phyloP scores from a whole-genome alignment of 1,140 invertebrate species.

The Neodiprion lecontei region DNA sequence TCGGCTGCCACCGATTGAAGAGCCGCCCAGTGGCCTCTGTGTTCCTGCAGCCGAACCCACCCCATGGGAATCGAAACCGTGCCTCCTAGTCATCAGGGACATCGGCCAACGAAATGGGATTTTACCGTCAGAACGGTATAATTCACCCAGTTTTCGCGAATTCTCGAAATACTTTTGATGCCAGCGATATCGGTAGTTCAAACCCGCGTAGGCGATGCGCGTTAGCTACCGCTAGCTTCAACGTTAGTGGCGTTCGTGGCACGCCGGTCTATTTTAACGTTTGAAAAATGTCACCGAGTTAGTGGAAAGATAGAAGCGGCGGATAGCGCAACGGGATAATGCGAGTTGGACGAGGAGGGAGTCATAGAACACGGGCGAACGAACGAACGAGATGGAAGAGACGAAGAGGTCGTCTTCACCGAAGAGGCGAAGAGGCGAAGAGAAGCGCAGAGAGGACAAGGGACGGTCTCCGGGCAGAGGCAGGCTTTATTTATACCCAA shows the following conservation, averaged over 20 bases:
- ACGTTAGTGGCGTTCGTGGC: not conserved
- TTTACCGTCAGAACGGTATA: too few species aligned
- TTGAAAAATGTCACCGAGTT: slow-evolving; percentile 7
- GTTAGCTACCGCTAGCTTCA: not conserved
- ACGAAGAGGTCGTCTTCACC: not conserved
- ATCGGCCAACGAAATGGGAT: too few species aligned
- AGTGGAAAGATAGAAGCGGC: slow-evolving; percentile 24
- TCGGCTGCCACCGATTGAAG: not conserved
- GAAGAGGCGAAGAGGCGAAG: slow-evolving; percentile 5
- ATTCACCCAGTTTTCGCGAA: not conserved
- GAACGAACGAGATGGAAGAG: not conserved
- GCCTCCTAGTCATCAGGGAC: too few species aligned
- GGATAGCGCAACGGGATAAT: slow-evolving; percentile 1
- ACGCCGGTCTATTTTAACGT: not conserved
- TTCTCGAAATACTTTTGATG: not conserved
- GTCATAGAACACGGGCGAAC: slow-evolving; percentile 9
- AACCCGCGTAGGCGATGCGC: not conserved
- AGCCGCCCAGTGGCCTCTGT: not conserved
- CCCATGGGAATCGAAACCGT: too few species aligned
- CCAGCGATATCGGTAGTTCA: too few species aligned
- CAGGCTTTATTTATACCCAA: slow-evolving; percentile 53
- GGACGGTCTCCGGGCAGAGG: slow-evolving; percentile 41
- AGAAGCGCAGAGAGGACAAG: not conserved
- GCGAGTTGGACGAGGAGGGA: slow-evolving; percentile 13
- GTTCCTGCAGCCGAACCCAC: not conserved